Evolutionary conservation across 2,888 invertebrate genomes (phyloP), one percentile per base, ranked within the genome.

Genomic region (Mythimna pallens): DNA sequence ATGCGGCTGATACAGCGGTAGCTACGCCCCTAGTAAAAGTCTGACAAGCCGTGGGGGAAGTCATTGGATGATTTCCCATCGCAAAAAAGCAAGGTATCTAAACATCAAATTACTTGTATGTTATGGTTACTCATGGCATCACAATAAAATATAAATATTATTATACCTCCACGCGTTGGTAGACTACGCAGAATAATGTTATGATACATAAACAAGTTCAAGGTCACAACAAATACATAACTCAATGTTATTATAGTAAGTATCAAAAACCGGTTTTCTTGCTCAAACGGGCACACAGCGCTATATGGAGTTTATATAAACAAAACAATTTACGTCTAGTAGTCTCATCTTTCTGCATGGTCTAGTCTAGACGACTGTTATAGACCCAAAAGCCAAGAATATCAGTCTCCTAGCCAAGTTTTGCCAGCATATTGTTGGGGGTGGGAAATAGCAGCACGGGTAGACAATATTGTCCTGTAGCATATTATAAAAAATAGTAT

Each of bases 161-260:
- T 10, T 40, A 43, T 43, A 12, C 43, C n/a, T 30, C n/a, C 14
- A 22, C 61, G 1, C 25, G 8, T 55, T 12, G 54, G 12, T 30
- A 36, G 0, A 52, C 59, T 20, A 43, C 54, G n/a, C 65, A 30
- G 20, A 63, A 47, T 30, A 73, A 47, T 40, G 43, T 65, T 36
- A 52, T 54, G 55, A 64, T 36, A 25, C 20, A 59, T 17, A 81
- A 81, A 80, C 73, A 80, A 80, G 80, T 80, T 80, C 80, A 80
- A 80, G 79, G 82, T 22, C 72, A 14, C 36, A 61, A 54, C 36
- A 9, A n/a, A 68, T 72, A 82, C 25, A n/a, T 68, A 74, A 68
- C 54, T 63, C 34, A 30, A 63, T 57, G 52, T 54, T 30, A 10
- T n/a, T 55, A 36, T 22, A 43, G 40, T 55, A 55, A 22, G 22